These are phyloP conservation scores for Meliscaeva auricollis DNA, from an alignment of 2,888 invertebrate species.

Conservation along the genomic window DNA sequence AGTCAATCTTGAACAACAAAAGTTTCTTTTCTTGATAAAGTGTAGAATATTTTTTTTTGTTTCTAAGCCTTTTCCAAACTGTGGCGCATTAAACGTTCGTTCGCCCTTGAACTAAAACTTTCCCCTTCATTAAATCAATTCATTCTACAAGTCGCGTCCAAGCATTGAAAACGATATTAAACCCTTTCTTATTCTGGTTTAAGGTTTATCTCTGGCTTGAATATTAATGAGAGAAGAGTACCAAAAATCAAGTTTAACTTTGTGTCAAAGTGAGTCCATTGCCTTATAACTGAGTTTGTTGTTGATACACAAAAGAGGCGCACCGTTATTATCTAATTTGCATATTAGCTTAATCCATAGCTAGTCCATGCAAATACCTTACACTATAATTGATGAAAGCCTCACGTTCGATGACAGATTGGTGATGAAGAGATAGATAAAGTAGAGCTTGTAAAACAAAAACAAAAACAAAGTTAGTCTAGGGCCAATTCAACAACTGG, in stretches of 20 bases:
- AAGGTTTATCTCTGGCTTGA: too few relatives aligned
- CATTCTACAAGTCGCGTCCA: too few relatives aligned
- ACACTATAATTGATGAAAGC: slow-evolving; percentile 4
- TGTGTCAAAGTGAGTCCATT: slow-evolving; percentile 1
- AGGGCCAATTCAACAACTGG: slow-evolving; percentile 39
- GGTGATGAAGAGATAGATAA: slow-evolving; percentile 4
- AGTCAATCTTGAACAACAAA: too few relatives aligned
- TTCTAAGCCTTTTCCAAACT: too few relatives aligned
- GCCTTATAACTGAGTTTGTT: slow-evolving; percentile 15
- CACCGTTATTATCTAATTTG: background rate
- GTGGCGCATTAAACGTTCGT: background rate
- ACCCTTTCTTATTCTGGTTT: too few relatives aligned
- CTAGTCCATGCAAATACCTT: slow-evolving; percentile 23
- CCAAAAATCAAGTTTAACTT: too few relatives aligned
- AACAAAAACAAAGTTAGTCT: background rate
- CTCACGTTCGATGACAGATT: slow-evolving; percentile 32
- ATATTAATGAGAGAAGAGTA: too few relatives aligned
- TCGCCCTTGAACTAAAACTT: slow-evolving; percentile 36
- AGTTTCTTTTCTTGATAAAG: too few relatives aligned
- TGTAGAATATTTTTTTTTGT: too few relatives aligned
- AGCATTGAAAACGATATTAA: too few relatives aligned
- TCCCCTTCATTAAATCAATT: background rate
- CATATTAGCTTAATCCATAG: background rate
- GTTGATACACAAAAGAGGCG: slow-evolving; percentile 46
- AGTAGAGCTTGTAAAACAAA: too few relatives aligned